Conservation (phyloP, 2,113 vertebrate genomes). For the Platycercus adscitus region DNA sequence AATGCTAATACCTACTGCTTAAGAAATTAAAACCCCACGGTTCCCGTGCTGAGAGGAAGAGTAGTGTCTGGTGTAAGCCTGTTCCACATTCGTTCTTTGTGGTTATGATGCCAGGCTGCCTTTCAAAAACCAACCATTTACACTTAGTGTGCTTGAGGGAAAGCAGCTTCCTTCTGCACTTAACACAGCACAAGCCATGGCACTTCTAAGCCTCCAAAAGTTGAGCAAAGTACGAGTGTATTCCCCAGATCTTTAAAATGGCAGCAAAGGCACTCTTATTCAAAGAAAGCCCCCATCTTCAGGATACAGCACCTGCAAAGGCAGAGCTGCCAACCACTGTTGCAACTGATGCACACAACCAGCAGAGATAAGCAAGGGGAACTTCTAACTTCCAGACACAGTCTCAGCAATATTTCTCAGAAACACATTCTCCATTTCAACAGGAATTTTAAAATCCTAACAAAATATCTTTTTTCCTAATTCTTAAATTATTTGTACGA, state of each 20-base stretch:
- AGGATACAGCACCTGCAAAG: not conserved
- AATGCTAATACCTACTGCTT: not conserved
- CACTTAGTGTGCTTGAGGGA: not conserved
- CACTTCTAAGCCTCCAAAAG: not conserved
- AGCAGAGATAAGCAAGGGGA: not conserved
- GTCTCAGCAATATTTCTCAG: not conserved
- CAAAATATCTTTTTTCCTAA: not conserved
- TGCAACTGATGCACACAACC: not conserved
- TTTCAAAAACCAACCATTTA: not conserved
- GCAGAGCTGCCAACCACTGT: not conserved
- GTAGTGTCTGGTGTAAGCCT: not conserved
- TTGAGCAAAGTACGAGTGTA: not conserved
- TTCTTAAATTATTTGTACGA: not conserved
- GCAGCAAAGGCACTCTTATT: not conserved
- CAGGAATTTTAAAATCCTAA: not conserved
- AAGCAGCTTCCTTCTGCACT: not conserved
- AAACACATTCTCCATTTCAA: not conserved
- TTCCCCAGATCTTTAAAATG: not conserved
- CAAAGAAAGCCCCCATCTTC: not conserved
- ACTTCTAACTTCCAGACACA: not conserved
- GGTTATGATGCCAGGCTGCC: not conserved
- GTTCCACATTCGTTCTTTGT: not conserved
- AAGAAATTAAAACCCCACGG: not conserved
- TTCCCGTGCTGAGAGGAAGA: not conserved
- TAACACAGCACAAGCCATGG: not conserved